Conservation (phyloP, 1,140 invertebrate genomes). For the Chrysomallon squamiferum region DNA sequence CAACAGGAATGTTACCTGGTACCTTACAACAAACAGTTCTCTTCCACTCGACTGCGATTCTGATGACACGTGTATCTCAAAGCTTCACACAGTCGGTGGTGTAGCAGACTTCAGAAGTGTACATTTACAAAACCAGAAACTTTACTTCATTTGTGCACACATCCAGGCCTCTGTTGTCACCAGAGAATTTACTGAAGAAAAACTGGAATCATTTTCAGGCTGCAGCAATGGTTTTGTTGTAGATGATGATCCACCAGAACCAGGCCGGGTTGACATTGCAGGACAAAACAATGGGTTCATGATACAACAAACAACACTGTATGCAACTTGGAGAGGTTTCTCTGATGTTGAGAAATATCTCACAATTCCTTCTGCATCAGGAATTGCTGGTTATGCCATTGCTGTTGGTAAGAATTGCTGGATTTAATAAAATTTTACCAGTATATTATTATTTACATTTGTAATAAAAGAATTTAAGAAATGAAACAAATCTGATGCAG, state of each 20-base stretch:
- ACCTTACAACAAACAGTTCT: slow-evolving; percentile 8
- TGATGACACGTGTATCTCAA: slow-evolving; percentile 10
- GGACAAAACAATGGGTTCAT: slow-evolving; percentile 22
- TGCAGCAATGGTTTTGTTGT: slow-evolving; percentile 38
- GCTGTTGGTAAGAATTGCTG: slow-evolving; percentile 21
- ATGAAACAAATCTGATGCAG: too few relatives aligned
- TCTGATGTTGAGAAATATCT: slow-evolving; percentile 10
- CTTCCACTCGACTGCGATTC: not conserved
- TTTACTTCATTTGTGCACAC: slow-evolving; percentile 19
- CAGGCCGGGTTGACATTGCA: slow-evolving; percentile 19
- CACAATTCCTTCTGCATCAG: slow-evolving; percentile 4
- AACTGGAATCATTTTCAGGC: not conserved
- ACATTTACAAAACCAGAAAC: not conserved
- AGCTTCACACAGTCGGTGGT: not conserved
- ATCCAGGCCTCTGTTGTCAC: slow-evolving; percentile 4
- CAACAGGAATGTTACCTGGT: slow-evolving; percentile 15
- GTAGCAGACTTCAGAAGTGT: slow-evolving; percentile 5
- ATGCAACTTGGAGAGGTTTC: slow-evolving; percentile 27
- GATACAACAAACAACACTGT: slow-evolving; percentile 1
- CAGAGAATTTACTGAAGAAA: not conserved
- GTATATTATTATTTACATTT: too few relatives aligned
- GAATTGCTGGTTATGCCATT: slow-evolving; percentile 12
- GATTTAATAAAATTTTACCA: too few relatives aligned
- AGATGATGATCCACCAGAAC: slow-evolving; percentile 21
- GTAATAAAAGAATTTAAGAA: too few relatives aligned